phyloP scores from a whole-genome alignment of 2,797 vertebrate genomes.

The Rhinichthys osculus region DNA sequence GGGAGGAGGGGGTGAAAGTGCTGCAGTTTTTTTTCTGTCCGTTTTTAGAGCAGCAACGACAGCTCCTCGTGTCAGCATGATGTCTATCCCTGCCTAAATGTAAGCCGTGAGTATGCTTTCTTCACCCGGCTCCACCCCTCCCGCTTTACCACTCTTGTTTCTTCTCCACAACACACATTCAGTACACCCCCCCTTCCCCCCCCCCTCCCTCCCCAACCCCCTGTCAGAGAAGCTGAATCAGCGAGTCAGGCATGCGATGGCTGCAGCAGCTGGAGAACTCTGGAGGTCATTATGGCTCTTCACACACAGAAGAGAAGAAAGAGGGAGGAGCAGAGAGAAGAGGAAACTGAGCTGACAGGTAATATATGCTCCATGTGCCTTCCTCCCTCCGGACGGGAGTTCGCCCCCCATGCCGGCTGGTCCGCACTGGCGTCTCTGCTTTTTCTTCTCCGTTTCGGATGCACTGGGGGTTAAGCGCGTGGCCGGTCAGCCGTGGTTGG shows the following conservation, averaged over 20 bases:
- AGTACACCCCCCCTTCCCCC: slow-evolving; percentile 63
- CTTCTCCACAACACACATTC: slow-evolving; percentile 72
- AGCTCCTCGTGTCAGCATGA: slow-evolving; percentile 74
- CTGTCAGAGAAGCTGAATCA: slow-evolving; percentile 92
- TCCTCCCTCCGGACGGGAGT: slow-evolving; percentile 68
- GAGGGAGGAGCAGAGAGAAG: slow-evolving; percentile 73
- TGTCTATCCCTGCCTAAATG: slow-evolving; percentile 82
- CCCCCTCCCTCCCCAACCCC: slow-evolving; percentile 69
- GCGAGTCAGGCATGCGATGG: slow-evolving; percentile 87
- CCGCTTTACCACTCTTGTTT: slow-evolving; percentile 62
- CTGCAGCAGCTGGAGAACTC: slow-evolving; percentile 90
- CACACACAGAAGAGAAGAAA: slow-evolving; percentile 69
- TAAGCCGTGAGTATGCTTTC: slow-evolving; percentile 78
- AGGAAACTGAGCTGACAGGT: slow-evolving; percentile 88
- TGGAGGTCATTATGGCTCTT: slow-evolving; percentile 90
- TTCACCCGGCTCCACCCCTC: slow-evolving; percentile 67
- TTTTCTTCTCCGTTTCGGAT: slow-evolving; percentile 61
- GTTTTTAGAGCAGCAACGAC: slow-evolving; percentile 67
- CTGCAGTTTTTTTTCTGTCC: slow-evolving; percentile 73
- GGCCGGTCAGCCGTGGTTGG: slow-evolving; percentile 66
- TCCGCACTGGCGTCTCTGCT: slow-evolving; percentile 61
- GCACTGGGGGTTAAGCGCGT: slow-evolving; percentile 73
- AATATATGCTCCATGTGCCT: slow-evolving; percentile 75
- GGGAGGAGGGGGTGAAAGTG: slow-evolving; percentile 66
- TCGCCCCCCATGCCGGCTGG: slow-evolving; percentile 69